These are phyloP conservation scores for Syritta pipiens DNA, from an alignment of 2,888 invertebrate species.

Conservation along the genomic window DNA sequence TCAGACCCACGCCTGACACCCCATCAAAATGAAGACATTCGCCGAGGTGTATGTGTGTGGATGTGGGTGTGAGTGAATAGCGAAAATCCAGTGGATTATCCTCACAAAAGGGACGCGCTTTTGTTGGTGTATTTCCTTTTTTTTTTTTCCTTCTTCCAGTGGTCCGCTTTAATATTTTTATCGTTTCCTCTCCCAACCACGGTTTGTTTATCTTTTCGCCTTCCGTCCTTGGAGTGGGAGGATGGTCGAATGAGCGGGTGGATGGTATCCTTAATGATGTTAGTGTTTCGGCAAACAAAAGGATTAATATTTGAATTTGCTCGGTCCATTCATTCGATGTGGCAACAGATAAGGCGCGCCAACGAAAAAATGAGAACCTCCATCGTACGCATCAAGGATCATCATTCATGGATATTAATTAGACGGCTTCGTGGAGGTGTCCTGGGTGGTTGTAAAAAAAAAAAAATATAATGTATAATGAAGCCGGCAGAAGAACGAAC, in stretches of 20 bases:
- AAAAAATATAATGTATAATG: slow-evolving; percentile 16
- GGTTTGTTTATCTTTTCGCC: slow-evolving; percentile 65
- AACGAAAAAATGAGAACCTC: slow-evolving; percentile 7
- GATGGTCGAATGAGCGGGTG: background rate
- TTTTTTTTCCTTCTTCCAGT: slow-evolving; percentile 6
- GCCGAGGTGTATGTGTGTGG: too few relatives aligned
- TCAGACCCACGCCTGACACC: background rate
- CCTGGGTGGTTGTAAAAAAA: slow-evolving; percentile 16
- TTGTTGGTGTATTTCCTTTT: slow-evolving; percentile 23
- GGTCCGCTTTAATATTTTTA: slow-evolving; percentile 54
- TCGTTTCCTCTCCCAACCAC: slow-evolving; percentile 40
- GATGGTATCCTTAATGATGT: slow-evolving; percentile 55
- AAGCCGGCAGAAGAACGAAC: slow-evolving; percentile 37
- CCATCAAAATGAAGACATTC: slow-evolving; percentile 62
- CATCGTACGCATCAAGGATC: slow-evolving; percentile 38
- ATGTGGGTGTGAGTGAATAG: slow-evolving; percentile 43
- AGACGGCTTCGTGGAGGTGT: slow-evolving; percentile 36
- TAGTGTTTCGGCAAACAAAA: slow-evolving; percentile 65
- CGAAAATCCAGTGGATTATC: slow-evolving; percentile 56
- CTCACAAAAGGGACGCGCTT: slow-evolving; percentile 28
- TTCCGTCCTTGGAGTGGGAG: background rate
- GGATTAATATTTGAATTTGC: slow-evolving; percentile 67
- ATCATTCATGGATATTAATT: slow-evolving; percentile 67
- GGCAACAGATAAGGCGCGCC: slow-evolving; percentile 24
- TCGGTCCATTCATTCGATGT: slow-evolving; percentile 56